These are phyloP conservation scores for Notoglanidium macrostoma DNA, from an alignment of 2,797 vertebrate genomes.

Conservation along the genomic window DNA sequence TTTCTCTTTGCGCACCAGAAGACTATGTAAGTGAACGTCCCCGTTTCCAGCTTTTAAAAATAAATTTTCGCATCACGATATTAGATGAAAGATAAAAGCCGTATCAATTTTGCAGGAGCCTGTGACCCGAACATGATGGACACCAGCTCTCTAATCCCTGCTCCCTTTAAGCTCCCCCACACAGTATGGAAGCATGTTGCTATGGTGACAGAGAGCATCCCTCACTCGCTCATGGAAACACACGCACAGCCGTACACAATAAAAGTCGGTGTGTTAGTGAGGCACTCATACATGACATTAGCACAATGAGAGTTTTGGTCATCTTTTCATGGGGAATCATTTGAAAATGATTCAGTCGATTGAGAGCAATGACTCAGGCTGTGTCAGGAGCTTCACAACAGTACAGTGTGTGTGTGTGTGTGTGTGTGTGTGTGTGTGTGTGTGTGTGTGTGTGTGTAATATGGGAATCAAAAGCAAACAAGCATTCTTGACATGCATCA, in stretches of 20 bases:
- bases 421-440: constrained; percentile 2
- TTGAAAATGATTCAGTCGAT: constrained; percentile 15
- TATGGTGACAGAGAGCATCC: constrained; percentile 69
- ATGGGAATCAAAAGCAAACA: not conserved
- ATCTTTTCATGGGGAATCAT: constrained; percentile 9
- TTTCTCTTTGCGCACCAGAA: no score
- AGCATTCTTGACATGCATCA: not conserved
- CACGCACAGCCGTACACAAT: constrained; percentile 15
- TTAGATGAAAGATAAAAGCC: not conserved
- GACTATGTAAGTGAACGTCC: no score
- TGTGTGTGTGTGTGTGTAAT: not conserved
- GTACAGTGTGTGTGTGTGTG: not conserved
- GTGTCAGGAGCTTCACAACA: not conserved
- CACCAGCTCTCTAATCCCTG: constrained; percentile 17
- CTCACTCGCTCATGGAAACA: constrained; percentile 54
- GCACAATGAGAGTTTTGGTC: constrained; percentile 62
- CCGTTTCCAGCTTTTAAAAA: not conserved
- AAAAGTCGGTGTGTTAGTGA: not conserved
- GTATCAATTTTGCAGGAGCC: constrained; percentile 35
- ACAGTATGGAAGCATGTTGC: constrained; percentile 67
- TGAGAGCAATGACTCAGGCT: constrained; percentile 3
- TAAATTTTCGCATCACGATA: not conserved
- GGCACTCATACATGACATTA: constrained; percentile 48
- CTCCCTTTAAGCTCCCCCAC: constrained; percentile 18
- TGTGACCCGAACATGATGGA: constrained; percentile 38